Base-by-base conservation (phyloP, 2,888 invertebrate species). In the Nomada hirtipes region DNA sequence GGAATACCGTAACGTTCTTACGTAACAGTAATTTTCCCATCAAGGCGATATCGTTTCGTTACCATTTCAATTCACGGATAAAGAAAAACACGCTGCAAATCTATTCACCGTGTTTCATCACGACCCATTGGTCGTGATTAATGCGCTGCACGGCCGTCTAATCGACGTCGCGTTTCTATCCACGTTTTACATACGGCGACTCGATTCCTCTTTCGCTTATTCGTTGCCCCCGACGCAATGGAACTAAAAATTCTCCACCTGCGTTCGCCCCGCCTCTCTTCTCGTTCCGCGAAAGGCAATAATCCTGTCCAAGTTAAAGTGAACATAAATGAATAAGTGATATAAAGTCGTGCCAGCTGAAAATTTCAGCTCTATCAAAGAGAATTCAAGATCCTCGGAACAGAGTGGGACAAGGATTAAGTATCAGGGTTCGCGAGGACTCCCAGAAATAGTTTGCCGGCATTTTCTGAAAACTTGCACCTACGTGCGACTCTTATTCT, bases 101-200 rank as follows among this genome's bases (percentile, higher is more conserved):
- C 67, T 36, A 67, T 76, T 72, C 71, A 64, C 11, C 64, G 77
- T 60, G 76, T 71, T 71, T 74, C 68, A 79, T 83, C 81, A 79
- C 79, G 70, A 64, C 70, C 74, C 76, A 79, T 79, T 79, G 79
- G 61, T 10, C 75, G 64, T 65, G 83, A 79, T 86, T 84, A 88
- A 86, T 83, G 72, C 78, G 73, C 88, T 78, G 78, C 60, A 73
- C 53, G 74, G 67, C 61, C 70, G 47, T 52, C 65, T 87, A 87
- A 87, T 87, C 83, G 76, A 76, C 64, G 73, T 60, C 63, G 63
- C 70, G 73, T 23, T 60, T 73, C 70, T 73, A 68, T 65, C 65
- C 70, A 55, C 70, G 76, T 69, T 79, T 80, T 79, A 67, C 85
- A 77, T 77, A 72, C 60, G 47, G 18, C 61, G 70, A 15, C 50